A percentile compares a stretch with the other conserved stretches of the same genome.
phyloP scores from a whole-genome alignment of 2,797 vertebrate genomes.

The Lycodopsis pacificus region DNA sequence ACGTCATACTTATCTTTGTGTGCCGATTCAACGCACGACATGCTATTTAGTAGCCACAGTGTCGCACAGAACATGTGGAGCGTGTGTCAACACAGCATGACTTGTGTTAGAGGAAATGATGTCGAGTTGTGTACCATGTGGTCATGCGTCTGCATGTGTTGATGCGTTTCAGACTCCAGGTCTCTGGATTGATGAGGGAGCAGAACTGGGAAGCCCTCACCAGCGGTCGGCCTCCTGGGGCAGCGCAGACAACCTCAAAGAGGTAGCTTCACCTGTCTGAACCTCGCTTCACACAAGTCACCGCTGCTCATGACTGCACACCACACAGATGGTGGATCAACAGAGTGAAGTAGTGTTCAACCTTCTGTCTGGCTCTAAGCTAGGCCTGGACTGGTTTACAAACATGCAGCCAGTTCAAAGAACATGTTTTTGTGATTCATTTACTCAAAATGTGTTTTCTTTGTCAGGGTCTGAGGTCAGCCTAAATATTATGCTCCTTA shows the following conservation, averaged over 20 bases:
- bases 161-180: slow-evolving; percentile 89
- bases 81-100: neutral
- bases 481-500: slow-evolving; percentile 69
- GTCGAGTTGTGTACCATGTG: neutral
- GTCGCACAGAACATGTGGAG: neutral
- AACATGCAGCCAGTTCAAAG: slow-evolving; percentile 20
- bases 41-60: neutral
- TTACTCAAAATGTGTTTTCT: slow-evolving; percentile 67
- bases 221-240: slow-evolving; percentile 97
- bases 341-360: neutral
- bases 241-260: slow-evolving; percentile 95
- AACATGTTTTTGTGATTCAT: slow-evolving; percentile 57
- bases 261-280: slow-evolving; percentile 84
- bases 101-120: neutral
- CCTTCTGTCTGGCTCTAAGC: neutral
- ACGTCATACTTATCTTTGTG: neutral
- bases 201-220: slow-evolving; percentile 89
- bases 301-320: slow-evolving; percentile 12
- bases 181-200: slow-evolving; percentile 92
- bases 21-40: neutral
- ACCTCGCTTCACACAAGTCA: neutral
- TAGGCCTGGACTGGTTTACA: neutral
- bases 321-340: neutral
- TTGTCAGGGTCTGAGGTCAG: slow-evolving; percentile 69
- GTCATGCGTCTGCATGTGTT: slow-evolving; percentile 36